phyloP scores from a whole-genome alignment of 2,113 vertebrate species.

The Cololabis saira region DNA sequence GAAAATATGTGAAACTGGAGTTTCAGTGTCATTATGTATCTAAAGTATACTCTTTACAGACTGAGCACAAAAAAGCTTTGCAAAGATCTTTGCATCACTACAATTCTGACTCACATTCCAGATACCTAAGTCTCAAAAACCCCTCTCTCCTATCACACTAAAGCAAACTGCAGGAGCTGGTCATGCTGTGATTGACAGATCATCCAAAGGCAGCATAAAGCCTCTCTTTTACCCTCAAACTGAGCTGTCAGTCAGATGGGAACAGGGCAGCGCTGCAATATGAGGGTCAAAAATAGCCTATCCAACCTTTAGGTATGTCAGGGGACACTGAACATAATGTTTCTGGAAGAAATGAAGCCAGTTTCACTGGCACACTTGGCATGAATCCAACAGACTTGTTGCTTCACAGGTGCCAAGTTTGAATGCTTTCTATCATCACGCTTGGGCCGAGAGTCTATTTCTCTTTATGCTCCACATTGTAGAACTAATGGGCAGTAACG shows the following conservation, averaged over 20 bases:
- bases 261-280: conserved; percentile 39
- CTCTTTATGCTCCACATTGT: no score
- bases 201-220: conserved; percentile 60
- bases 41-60: no score
- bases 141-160: not conserved
- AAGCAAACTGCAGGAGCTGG: conserved; percentile 42
- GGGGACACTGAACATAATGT: conserved; percentile 39
- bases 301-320: conserved; percentile 41
- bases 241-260: conserved; percentile 60
- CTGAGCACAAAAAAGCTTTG: no score
- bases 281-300: conserved; percentile 54
- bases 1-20: no score
- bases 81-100: no score
- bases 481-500: no score
- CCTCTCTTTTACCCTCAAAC: conserved; percentile 62
- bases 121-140: no score
- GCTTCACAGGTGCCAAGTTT: not conserved
- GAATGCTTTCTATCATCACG: no score
- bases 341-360: conserved; percentile 18
- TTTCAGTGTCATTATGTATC: no score
- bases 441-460: no score
- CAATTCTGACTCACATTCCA: no score
- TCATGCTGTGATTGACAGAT: conserved; percentile 60
- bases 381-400: not conserved
- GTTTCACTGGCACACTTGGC: conserved; percentile 12